Evolutionary conservation across 2,113 vertebrate species (phyloP).

Genomic region (Lepidothrix coronata): DNA sequence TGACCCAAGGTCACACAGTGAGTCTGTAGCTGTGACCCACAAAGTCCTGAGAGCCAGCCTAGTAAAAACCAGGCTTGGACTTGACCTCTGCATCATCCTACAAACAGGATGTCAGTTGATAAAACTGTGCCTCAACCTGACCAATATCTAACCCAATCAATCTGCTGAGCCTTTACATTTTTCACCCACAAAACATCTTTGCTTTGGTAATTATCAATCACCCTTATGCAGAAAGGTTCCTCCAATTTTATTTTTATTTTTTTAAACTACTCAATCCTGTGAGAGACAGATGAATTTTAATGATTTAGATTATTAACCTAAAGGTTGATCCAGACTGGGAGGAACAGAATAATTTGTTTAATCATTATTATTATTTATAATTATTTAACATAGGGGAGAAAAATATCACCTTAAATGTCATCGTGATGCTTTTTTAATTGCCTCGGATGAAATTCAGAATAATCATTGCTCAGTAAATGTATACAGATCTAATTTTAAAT

Average conservation of each 20-base stretch:
- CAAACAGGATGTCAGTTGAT: not conserved
- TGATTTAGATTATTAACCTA: constrained; percentile 81
- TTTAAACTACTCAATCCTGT: constrained; percentile 69
- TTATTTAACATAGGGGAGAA: constrained; percentile 79
- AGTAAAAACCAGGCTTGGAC: not conserved
- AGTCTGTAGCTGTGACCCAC: not conserved
- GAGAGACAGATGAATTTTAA: constrained; percentile 81
- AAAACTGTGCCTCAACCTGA: not conserved
- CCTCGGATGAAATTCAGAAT: constrained; percentile 75
- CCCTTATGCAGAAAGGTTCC: constrained; percentile 68
- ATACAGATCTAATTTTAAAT: constrained; percentile 76
- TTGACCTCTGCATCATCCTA: not conserved
- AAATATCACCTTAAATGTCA: constrained; percentile 85
- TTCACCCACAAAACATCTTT: constrained; percentile 30
- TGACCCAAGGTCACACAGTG: not conserved
- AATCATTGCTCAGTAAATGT: constrained; percentile 69
- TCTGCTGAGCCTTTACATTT: constrained; percentile 19
- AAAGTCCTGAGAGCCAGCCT: not conserved
- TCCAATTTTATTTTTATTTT: constrained; percentile 50
- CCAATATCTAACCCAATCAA: not conserved
- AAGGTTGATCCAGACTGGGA: constrained; percentile 75
- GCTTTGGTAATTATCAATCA: constrained; percentile 78
- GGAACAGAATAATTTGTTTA: constrained; percentile 78
- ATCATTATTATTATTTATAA: constrained; percentile 85
- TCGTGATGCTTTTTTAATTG: constrained; percentile 79